Evolutionary conservation across 2,888 invertebrate genomes (phyloP).

Genomic region (Eupithecia pulchellata): DNA sequence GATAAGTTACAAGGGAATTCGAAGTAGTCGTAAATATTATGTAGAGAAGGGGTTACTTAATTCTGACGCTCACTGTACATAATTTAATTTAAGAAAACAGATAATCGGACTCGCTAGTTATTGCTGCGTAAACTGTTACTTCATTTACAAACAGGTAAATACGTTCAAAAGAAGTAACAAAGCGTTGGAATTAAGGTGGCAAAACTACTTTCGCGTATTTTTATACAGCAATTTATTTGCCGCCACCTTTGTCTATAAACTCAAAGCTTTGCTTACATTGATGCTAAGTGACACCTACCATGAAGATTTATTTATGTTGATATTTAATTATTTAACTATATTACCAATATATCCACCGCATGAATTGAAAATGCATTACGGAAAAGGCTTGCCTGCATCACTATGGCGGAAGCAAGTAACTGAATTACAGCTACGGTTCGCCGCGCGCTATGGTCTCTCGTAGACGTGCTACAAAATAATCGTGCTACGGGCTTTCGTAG

Average conservation of each 20-base stretch:
- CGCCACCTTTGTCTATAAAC: background rate
- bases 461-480: conserved; percentile 1
- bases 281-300: background rate
- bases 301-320: background rate
- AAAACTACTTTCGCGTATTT: too few species aligned
- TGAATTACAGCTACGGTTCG: conserved; percentile 9
- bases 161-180: too few species aligned
- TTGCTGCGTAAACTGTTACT: too few species aligned
- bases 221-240: background rate
- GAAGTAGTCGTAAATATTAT: too few species aligned
- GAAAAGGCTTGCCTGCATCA: conserved; percentile 7
- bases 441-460: background rate
- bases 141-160: too few species aligned
- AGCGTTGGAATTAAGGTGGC: too few species aligned
- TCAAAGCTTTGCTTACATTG: background rate
- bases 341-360: background rate
- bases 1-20: too few species aligned
- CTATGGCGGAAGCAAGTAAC: conserved; percentile 6
- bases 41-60: too few species aligned
- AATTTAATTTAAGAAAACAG: too few species aligned
- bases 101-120: too few species aligned
- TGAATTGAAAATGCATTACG: conserved; percentile 5
- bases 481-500: background rate
- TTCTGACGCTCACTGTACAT: too few species aligned
- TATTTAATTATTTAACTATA: background rate